Evolutionary conservation across 2,888 invertebrate species (phyloP).

Genomic region (Ceratothoa steindachneri): DNA sequence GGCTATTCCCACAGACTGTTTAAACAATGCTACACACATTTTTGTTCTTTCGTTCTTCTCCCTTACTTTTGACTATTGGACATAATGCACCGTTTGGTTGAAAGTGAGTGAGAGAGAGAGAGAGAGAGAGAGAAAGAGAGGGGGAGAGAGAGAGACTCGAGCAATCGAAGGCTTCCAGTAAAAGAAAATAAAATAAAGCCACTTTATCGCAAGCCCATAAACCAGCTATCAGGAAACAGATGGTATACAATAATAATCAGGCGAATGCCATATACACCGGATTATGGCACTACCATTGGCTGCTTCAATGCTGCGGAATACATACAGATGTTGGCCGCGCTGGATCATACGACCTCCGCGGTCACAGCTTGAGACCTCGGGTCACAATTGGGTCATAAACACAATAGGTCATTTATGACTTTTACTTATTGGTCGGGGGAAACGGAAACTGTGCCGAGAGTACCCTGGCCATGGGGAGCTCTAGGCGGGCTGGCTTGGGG

Average conservation of each 20-base stretch:
- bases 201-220: not conserved
- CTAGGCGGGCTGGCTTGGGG: too few relatives aligned
- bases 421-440: conserved; percentile 5
- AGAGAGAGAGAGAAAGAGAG: too few relatives aligned
- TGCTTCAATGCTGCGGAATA: not conserved
- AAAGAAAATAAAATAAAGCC: too few relatives aligned
- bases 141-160: too few relatives aligned
- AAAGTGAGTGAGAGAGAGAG: too few relatives aligned
- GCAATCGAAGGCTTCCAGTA: too few relatives aligned
- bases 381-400: conserved; percentile 10
- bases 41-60: too few relatives aligned
- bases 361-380: not conserved
- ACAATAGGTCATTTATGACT: conserved; percentile 7
- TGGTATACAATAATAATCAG: not conserved
- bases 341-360: not conserved
- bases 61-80: too few relatives aligned
- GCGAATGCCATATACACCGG: not conserved
- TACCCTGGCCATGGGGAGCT: too few relatives aligned
- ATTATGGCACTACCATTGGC: not conserved
- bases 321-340: not conserved
- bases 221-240: not conserved
- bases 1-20: too few relatives aligned
- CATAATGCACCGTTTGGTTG: too few relatives aligned
- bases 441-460: not conserved
- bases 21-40: too few relatives aligned